Evolutionary conservation across 2,888 invertebrate species (phyloP), one percentile per base, ranked within the genome.

Genomic region (Crematogaster levior): DNA sequence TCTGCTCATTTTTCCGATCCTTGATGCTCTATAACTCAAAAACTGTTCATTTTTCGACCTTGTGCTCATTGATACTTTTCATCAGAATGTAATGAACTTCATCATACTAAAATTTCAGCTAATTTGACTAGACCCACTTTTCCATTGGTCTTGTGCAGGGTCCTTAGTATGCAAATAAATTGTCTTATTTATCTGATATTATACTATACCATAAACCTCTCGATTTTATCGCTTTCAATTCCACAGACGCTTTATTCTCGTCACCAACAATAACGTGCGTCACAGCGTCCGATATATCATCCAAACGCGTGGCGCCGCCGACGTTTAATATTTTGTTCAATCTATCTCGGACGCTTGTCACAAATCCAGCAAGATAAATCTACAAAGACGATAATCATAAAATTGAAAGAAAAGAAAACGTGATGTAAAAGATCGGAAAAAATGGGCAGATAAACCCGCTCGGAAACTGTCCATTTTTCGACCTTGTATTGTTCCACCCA

Each of bases 231-330:
- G 93, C 82, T 86, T 95, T 95, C 0, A 96, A 92, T 88, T 96
- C 96, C 2, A 91, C 91, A 40, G 95, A 94, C 10, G 95, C 93
- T 92, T 92, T 93, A 56, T 48, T 93, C 9, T 95, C 93, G 85
- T 97, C 96, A 0, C 97, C 97, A 3, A 97, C 96, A 48, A 98
- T 96, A 3, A 97, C 96, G 94, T 99, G 99, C 0, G 98, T 97
- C 2, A 98, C 95, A 83, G 97, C 96, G 85, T 97, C 97, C 89
- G 96, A 96, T 56, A 98, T 95, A 74, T 96, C 96, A 92, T 97
- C 97, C 91, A 97, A 96, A 75, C 98, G 96, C 24, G 97, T 97
- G 37, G 98, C 98, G n/a, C 98, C 98, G 73, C 97, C 97, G 7
- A 96, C 96, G 92, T 97, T 97, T 27, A 98, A 94, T 66, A 97